These are phyloP conservation scores for Lamproptera curius DNA, from an alignment of 2,888 invertebrate species.

Conservation along the genomic window DNA sequence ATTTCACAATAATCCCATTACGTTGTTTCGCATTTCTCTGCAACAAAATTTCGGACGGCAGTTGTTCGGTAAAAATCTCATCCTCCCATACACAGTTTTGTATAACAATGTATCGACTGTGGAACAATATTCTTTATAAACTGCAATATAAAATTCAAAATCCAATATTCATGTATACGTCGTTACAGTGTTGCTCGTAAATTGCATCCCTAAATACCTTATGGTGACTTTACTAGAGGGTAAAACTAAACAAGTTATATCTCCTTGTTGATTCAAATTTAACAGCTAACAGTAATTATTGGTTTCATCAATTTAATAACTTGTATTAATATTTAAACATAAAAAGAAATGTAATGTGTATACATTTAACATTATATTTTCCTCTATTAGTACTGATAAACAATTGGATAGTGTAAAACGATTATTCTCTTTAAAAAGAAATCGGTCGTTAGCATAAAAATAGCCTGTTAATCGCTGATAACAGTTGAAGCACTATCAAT, in stretches of 20 bases:
- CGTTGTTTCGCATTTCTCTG: conserved; percentile 47
- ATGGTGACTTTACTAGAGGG: conserved; percentile 8
- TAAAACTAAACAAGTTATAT: conserved; percentile 15
- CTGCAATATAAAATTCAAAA: neutral
- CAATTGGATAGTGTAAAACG: too few species aligned
- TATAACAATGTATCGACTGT: conserved; percentile 1
- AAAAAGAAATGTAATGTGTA: too few species aligned
- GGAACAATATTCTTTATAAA: conserved; percentile 1
- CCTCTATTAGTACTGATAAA: too few species aligned
- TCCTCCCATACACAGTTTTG: conserved; percentile 6
- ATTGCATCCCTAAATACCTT: conserved; percentile 10
- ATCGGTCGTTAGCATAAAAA: conserved; percentile 16
- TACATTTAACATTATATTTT: too few species aligned
- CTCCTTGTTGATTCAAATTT: neutral
- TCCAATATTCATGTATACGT: too few species aligned
- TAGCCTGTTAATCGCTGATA: conserved; percentile 14
- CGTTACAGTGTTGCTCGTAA: neutral
- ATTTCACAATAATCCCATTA: conserved; percentile 76
- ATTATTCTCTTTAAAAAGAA: neutral
- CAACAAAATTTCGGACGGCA: conserved; percentile 47
- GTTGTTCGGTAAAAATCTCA: conserved; percentile 33
- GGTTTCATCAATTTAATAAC: too few species aligned
- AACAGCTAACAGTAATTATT: too few species aligned
- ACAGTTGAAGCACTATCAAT: conserved; percentile 29
- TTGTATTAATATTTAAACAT: too few species aligned